Base-by-base conservation (phyloP, 2,797 vertebrate species). In the Halcyon smyrnensis region DNA sequence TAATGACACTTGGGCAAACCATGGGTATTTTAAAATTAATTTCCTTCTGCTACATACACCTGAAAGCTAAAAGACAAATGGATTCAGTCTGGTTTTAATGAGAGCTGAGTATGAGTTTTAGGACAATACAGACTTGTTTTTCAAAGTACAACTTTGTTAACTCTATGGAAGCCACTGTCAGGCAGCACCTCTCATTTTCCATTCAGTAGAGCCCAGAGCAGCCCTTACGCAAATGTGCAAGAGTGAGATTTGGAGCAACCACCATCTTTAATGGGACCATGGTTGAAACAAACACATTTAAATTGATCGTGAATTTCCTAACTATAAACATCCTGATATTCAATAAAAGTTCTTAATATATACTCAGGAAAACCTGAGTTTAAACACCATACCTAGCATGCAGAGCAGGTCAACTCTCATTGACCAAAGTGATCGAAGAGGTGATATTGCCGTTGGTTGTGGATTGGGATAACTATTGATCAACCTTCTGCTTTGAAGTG, bases 1-100 rank as follows among this genome's bases (percentile, higher is more conserved):
- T 96, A 89, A 97, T 90, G 90, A 96, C 93, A 89, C 89, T 90
- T 77, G 92, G 93, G 93, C 90, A 89, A 94, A 51, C 81, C 86
- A 68, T 16, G 71, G 93, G 45, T 92, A 41, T 94, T 90, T 94
- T 80, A 3, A 80, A 93, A 96, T 95, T 92, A 53, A 87, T 94
- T 94, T 89, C 68, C 64, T 90, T 90, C 84, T 96, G 77, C 86
- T 83, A 75, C 43, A 1, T 70, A 70, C 81, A 89, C 84, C 90
- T 95, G 90, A 90, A 96, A 74, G 81, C 37, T 92, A 24, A 87
- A 64, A 89, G 88, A 83, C 9, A 16, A 73, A 64, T 64, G 63
- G 64, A 32, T 92, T 51, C 54, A 79, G 27, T 23, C 27, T 65
- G 71, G 12, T 45, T 89, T 90, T 68, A 74, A 60, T 77, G 85